These are phyloP conservation scores for Xylota segnis DNA, from an alignment of 2,888 invertebrate genomes.

Conservation along the genomic window DNA sequence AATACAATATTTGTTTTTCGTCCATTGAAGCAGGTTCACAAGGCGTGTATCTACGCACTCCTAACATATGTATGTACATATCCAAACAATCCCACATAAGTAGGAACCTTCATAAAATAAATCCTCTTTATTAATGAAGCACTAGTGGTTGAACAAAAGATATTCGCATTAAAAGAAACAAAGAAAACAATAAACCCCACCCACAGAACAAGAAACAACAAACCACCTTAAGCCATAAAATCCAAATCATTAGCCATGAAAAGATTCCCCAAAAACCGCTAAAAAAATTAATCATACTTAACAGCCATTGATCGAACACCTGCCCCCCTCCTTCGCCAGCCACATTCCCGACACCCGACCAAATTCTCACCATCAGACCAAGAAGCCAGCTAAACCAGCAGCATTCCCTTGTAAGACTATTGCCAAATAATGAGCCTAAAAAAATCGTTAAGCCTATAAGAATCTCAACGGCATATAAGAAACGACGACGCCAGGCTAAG, in stretches of 20 bases:
- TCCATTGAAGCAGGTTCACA: no score
- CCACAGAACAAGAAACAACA: neutral
- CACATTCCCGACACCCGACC: neutral
- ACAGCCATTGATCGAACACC: constrained; percentile 37
- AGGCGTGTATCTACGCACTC: neutral
- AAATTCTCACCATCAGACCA: constrained; percentile 33
- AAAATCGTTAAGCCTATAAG: constrained; percentile 48
- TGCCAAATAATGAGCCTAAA: constrained; percentile 64
- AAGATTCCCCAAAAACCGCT: constrained; percentile 30
- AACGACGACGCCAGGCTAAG: constrained; percentile 19
- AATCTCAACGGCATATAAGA: constrained; percentile 36
- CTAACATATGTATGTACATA: neutral
- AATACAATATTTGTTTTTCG: no score
- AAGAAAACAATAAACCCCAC: neutral
- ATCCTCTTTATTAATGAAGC: neutral
- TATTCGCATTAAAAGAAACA: constrained; percentile 1
- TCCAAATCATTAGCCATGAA: constrained; percentile 55
- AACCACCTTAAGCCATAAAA: constrained; percentile 21
- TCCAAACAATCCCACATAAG: neutral
- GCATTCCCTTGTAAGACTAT: constrained; percentile 36
- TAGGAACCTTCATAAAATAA: neutral
- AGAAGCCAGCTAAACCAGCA: neutral
- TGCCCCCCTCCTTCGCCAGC: neutral
- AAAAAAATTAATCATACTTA: constrained; percentile 68
- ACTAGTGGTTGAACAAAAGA: neutral